Evolutionary conservation across 2,888 invertebrate species (phyloP), one percentile per base, ranked within the genome.

Genomic region (Drosophila barbarae): DNA sequence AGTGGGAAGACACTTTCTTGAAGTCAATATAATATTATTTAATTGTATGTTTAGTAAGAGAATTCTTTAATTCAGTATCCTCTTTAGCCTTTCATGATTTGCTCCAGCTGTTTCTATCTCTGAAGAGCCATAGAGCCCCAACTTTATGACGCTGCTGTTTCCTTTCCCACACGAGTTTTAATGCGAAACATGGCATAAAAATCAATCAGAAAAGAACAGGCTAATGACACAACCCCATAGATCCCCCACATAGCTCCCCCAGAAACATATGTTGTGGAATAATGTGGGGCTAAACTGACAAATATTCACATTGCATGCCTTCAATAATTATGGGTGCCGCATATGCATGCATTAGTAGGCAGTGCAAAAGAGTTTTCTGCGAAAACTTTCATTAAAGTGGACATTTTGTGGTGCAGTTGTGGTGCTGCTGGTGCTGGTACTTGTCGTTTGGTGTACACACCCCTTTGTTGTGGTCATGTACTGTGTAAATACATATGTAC

Each of bases 291-390:
- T 34, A 42, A 58, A 56, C 56, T 39, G 35, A 23, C 36, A 41
- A 34, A 41, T 39, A 55, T 26, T 72, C 47, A 50, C 68, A 57
- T 71, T 71, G 61, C 72, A 84, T 70, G 70, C 60, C 61, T 69
- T 70, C 64, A 56, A 77, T 77, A 77, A 83, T 77, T 77, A 82
- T 74, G 74, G 69, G 64, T 73, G 67, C 69, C 59, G 68, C 68
- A 73, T 65, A 69, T 74, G 34, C 63, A 61, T 61, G 38, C 47
- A 47, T 32, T 32, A 35, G 34, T 42, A 51, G 58, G 69, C 35
- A 47, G 21, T 49, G 49, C 30, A 21, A 32, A 47, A 47, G 36
- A 21, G 49, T 68, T 54, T 57, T 57, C 52, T 50, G 80, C 67
- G 60, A 34, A 77, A 77, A 80, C 56, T 71, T 65, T 42, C 32